Conservation (phyloP, 2,888 invertebrate genomes). For the Tetropium fuscum region DNA sequence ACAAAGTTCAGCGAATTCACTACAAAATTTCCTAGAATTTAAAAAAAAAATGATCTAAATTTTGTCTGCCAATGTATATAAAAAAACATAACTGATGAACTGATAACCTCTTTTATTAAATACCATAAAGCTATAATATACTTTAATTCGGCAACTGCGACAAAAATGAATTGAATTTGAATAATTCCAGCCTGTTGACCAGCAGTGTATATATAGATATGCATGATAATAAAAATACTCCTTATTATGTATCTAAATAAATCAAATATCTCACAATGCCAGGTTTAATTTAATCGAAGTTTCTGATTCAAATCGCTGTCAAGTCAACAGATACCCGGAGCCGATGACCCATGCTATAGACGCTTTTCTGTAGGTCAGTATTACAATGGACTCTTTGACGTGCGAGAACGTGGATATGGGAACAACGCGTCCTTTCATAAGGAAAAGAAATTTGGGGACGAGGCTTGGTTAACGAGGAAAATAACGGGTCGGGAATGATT, state of each 20-base stretch:
- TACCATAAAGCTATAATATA: too few species aligned
- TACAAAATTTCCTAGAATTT: too few species aligned
- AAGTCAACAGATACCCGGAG: neutral
- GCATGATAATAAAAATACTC: conserved; percentile 1
- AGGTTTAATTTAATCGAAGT: conserved; percentile 3
- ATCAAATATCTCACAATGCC: conserved; percentile 4
- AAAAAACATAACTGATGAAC: too few species aligned
- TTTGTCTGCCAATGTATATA: too few species aligned
- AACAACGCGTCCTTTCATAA: conserved; percentile 10
- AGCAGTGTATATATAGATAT: too few species aligned
- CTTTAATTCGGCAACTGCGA: too few species aligned
- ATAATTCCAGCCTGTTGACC: too few species aligned
- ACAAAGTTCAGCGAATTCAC: too few species aligned
- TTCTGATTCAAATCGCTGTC: conserved; percentile 5
- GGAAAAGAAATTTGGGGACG: conserved; percentile 2
- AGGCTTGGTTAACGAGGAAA: neutral
- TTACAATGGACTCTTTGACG: conserved; percentile 28
- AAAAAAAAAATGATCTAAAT: too few species aligned
- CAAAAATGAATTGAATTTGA: too few species aligned
- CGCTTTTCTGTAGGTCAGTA: conserved; percentile 29
- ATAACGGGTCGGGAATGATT: conserved; percentile 2
- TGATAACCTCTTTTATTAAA: too few species aligned
- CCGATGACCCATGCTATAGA: conserved; percentile 19
- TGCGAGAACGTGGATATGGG: neutral
- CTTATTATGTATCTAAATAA: conserved; percentile 5